These are phyloP conservation scores for Drosophila melanosoma DNA, from an alignment of 2,888 invertebrate species.

Conservation along the genomic window DNA sequence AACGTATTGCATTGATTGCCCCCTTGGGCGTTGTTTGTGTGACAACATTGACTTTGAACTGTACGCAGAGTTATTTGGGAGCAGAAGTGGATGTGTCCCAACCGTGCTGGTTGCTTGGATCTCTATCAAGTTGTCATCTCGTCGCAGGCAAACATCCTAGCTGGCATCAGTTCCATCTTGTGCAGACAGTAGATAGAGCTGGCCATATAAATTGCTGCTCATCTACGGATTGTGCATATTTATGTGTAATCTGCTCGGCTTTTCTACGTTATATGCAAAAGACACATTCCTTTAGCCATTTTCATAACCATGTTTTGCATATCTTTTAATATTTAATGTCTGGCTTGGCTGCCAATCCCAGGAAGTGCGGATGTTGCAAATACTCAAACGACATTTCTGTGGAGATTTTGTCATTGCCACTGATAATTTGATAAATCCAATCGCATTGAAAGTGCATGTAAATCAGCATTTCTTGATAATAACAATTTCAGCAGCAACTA, in stretches of 20 bases:
- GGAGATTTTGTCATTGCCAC: slow-evolving; percentile 6
- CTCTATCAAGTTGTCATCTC: slow-evolving; percentile 54
- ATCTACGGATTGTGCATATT: slow-evolving; percentile 59
- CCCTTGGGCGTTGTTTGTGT: slow-evolving; percentile 49
- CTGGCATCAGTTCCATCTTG: not conserved
- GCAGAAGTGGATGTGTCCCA: not conserved
- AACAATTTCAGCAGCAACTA: not conserved
- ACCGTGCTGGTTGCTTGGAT: slow-evolving; percentile 31
- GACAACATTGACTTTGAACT: slow-evolving; percentile 50
- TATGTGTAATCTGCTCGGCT: slow-evolving; percentile 48
- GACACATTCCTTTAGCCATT: slow-evolving; percentile 14
- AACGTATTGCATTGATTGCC: slow-evolving; percentile 45
- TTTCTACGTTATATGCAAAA: slow-evolving; percentile 66
- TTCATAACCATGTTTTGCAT: slow-evolving; percentile 44
- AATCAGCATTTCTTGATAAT: not conserved
- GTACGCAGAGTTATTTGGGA: slow-evolving; percentile 3
- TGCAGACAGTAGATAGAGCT: not conserved
- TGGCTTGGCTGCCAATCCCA: slow-evolving; percentile 25
- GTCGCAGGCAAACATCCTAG: slow-evolving; percentile 17
- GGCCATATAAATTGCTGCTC: slow-evolving; percentile 48
- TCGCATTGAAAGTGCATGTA: slow-evolving; percentile 1
- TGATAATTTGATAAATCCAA: slow-evolving; percentile 32
- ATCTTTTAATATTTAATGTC: slow-evolving; percentile 64
- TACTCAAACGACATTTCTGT: slow-evolving; percentile 15
- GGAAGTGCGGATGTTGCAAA: slow-evolving; percentile 57